Conservation (phyloP, 1,140 invertebrate genomes). For the Oncopodura yosiiana region DNA sequence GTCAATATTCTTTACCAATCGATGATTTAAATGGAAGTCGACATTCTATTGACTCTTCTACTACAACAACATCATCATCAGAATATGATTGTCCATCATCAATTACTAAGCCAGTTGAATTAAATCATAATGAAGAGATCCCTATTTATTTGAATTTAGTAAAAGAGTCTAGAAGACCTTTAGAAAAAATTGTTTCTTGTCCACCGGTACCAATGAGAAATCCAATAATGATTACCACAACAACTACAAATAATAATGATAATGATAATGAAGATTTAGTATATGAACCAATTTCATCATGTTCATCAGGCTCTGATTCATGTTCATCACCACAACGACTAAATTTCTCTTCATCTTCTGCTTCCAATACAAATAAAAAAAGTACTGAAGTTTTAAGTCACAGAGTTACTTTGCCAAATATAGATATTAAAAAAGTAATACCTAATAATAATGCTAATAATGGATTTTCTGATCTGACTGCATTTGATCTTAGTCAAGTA, state of each 20-base stretch:
- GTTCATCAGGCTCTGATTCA: too few relatives aligned
- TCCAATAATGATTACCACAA: background rate
- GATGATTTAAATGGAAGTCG: constrained; percentile 15
- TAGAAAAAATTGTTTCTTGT: background rate
- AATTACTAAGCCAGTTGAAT: constrained; percentile 5
- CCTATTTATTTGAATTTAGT: too few relatives aligned
- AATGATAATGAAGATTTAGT: constrained; percentile 7
- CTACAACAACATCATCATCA: constrained; percentile 12
- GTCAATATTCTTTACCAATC: constrained; percentile 6
- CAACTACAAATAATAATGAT: background rate
- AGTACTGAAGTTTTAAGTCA: background rate
- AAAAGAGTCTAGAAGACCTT: background rate
- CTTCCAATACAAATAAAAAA: background rate
- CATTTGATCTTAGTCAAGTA: background rate
- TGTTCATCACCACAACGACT: too few relatives aligned
- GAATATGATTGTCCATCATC: constrained; percentile 19
- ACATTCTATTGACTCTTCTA: background rate
- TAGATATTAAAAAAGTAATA: background rate
- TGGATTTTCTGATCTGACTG: background rate
- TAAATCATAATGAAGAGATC: too few relatives aligned
- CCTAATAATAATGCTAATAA: background rate
- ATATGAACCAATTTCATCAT: constrained; percentile 22
- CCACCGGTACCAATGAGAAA: background rate
- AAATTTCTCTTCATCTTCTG: constrained; percentile 19
- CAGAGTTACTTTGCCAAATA: constrained; percentile 8